phyloP scores from a whole-genome alignment of 2,888 invertebrate genomes.

The Clivina fossor region DNA sequence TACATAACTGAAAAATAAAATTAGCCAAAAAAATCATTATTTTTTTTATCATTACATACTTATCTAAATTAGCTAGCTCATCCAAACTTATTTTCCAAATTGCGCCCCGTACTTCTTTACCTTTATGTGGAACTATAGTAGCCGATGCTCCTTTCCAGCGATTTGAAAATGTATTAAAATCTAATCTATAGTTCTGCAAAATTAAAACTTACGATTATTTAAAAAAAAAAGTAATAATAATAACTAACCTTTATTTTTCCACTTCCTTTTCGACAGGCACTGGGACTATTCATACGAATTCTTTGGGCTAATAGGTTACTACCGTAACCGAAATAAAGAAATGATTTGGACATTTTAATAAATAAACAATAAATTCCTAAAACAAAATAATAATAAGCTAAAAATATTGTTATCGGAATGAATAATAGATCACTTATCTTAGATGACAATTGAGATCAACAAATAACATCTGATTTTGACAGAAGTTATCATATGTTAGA shows the following conservation, averaged over 20 bases:
- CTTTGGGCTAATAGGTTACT: slow-evolving; percentile 82
- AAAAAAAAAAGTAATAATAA: too few relatives aligned
- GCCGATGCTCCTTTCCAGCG: slow-evolving; percentile 82
- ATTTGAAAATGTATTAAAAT: slow-evolving; percentile 65
- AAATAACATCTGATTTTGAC: too few relatives aligned
- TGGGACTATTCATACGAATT: slow-evolving; percentile 78
- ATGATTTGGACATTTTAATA: slow-evolving; percentile 53
- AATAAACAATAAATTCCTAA: too few relatives aligned
- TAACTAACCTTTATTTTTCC: slow-evolving; percentile 69
- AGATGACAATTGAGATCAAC: too few relatives aligned
- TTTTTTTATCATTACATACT: slow-evolving; percentile 62
- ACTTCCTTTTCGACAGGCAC: slow-evolving; percentile 67
- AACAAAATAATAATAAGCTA: too few relatives aligned
- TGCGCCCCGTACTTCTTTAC: slow-evolving; percentile 70
- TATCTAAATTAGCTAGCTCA: slow-evolving; percentile 68
- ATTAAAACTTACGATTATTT: too few relatives aligned
- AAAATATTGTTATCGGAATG: too few relatives aligned
- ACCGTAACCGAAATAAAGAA: slow-evolving; percentile 87
- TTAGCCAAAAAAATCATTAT: too few relatives aligned
- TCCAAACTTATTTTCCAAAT: slow-evolving; percentile 71
- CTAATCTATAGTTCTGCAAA: slow-evolving; percentile 67
- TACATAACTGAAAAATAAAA: background rate
- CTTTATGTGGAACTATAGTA: slow-evolving; percentile 70
- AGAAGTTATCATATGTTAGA: too few relatives aligned
- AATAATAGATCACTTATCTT: too few relatives aligned